phyloP scores from a whole-genome alignment of 2,113 vertebrate genomes.

The Sigmodon hispidus region DNA sequence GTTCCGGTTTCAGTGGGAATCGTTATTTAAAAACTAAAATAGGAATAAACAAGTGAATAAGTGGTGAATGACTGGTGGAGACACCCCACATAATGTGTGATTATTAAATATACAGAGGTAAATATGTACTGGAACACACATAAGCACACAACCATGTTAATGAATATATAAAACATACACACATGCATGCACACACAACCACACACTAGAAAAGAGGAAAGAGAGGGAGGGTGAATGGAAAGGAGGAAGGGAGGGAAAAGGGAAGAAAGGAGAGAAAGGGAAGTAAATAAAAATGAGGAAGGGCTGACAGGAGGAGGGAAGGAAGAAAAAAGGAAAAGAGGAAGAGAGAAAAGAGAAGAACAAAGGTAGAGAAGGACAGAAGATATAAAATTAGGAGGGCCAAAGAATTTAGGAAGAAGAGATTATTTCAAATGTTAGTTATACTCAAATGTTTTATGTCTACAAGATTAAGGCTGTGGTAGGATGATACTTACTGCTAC shows the following conservation, averaged over 20 bases:
- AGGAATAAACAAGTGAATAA: not conserved
- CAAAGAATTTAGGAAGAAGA: not conserved
- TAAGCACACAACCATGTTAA: not conserved
- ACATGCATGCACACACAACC: no score
- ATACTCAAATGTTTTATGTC: not conserved
- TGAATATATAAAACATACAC: not conserved
- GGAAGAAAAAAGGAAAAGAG: not conserved
- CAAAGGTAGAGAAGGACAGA: no score
- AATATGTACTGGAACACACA: not conserved
- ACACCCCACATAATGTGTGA: not conserved
- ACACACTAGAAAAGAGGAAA: not conserved
- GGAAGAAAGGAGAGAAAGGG: no score
- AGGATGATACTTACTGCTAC: not conserved
- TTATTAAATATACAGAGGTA: not conserved
- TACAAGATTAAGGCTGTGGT: not conserved
- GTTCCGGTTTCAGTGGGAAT: not conserved
- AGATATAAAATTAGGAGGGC: not conserved
- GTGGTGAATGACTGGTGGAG: not conserved
- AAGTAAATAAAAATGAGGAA: no score
- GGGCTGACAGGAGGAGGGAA: no score
- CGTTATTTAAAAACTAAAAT: not conserved
- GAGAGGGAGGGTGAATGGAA: not conserved
- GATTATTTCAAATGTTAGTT: not conserved
- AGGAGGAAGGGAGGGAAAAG: accelerated
- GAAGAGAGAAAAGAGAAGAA: not conserved